Percentiles rank a stretch among this genome's conserved stretches.
Evolutionary conservation across 2,113 vertebrate genomes (phyloP).

Genomic region (Lepus timidus): DNA sequence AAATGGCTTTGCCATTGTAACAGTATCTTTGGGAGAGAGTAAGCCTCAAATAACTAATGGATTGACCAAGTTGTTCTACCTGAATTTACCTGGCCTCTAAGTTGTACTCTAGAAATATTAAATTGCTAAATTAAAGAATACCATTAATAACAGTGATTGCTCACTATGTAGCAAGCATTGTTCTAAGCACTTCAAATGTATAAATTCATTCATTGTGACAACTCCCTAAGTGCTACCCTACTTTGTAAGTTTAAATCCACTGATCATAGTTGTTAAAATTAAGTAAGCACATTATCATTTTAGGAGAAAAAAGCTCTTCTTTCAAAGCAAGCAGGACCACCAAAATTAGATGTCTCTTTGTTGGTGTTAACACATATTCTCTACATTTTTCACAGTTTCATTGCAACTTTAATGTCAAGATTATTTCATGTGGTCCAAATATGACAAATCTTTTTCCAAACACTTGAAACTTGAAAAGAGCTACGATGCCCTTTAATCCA

Average conservation of each 20-base stretch:
- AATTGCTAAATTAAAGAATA: conserved; percentile 10
- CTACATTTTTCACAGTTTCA: background rate
- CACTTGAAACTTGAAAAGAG: conserved; percentile 39
- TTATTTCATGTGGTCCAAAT: background rate
- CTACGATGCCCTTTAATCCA: conserved; percentile 4
- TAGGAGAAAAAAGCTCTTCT: background rate
- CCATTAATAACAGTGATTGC: background rate
- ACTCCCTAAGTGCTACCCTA: background rate
- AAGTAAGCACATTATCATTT: background rate
- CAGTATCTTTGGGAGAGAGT: background rate
- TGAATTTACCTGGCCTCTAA: conserved; percentile 18
- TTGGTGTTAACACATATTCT: background rate
- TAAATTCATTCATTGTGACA: conserved; percentile 1
- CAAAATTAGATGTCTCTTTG: background rate
- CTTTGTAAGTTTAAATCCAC: conserved; percentile 9
- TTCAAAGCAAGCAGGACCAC: background rate
- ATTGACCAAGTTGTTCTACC: background rate
- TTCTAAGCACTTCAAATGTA: background rate
- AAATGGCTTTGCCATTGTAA: background rate
- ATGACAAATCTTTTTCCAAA: conserved; percentile 11
- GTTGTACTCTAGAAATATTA: background rate
- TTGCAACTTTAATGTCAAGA: background rate
- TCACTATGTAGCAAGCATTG: background rate
- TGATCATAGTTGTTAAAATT: background rate
- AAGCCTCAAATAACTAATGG: background rate